Base-by-base conservation (phyloP, 2,888 invertebrate species). In the Harpalus rufipes region DNA sequence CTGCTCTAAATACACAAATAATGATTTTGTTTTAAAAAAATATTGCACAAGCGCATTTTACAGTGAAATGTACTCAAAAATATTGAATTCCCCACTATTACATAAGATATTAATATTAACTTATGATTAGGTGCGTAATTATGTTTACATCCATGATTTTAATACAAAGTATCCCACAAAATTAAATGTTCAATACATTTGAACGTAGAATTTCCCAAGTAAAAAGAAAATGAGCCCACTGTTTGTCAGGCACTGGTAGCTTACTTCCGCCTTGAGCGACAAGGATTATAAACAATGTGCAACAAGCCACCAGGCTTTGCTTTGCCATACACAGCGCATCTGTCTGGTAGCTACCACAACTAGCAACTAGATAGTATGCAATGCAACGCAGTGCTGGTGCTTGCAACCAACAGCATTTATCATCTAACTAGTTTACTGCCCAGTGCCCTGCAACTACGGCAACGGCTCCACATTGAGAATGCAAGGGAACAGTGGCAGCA, bases 211-310 rank as follows among this genome's bases (percentile, higher is more conserved):
- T 32, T 32, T 2, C 6, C 32, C 5, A 32, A 1, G 32, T 32
- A 32, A 32, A 21, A 32, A 6, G 32, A 32, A 32, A 32, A 32
- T 51, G 44, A 12, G 44, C 5, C 21, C 63, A 63, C 16, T 16
- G 63, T 63, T 63, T 63, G 21, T 12, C 8, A 21, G 25, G 63
- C 78, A 78, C 78, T 58, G 78, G 56, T 78, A 16, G 51, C 16
- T 18, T 44, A 81, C 41, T 83, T 83, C 79, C 68, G 85, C 85
- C 74, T 41, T 41, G 51, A 72, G 85, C 85, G 85, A 85, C 85
- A 85, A 72, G 85, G 65, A 85, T 85, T 85, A 85, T 85, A 85
- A 85, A 85, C 85, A 85, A 85, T 85, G 85, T 85, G 85, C 79
- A 61, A 85, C 85, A 85, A 85, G 80, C 80, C 80, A 85, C 80